Evolutionary conservation across 2,888 invertebrate species (phyloP), one percentile per base, ranked within the genome.

Genomic region (Neocrepidodera transversa): DNA sequence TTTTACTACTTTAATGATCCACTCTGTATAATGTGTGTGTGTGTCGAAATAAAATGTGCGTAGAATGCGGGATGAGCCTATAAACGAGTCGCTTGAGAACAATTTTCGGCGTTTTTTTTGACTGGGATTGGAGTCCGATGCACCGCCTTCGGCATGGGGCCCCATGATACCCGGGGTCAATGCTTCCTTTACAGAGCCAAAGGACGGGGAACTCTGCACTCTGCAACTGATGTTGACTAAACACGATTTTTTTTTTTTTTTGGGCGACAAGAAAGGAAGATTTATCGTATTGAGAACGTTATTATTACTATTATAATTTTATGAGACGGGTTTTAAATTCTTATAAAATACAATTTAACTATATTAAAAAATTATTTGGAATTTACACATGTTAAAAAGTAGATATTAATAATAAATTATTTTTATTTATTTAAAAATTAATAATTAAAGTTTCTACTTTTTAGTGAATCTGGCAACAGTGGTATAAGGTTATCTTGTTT

Each of bases 61-160:
- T 26, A 45, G 45, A 23, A 45, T 45, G 18, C 45, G 45, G 14
- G 45, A 45, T 45, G 26, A 45, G 45, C 11, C 14, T 13, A 10
- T 45, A 26, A n/a, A 45, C 2, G 45, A 26, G 26, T 45, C 26
- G 14, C 28, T 26, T 18, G 26, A 45, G 45, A 23, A 45, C 45
- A 45, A 45, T 45, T 45, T 45, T 45, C 45, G 45, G 45, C 45
- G 45, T 23, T 45, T 45, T n/a, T n/a, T 28, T 45, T 28, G 45
- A 45, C 45, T 45, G 23, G 42, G 2, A n/a, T n/a, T 10, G 40
- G 40, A 40, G 40, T 40, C 40, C 40, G 17, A 23, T 42, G 45
- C 45, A 45, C 45, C 45, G 38, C 17, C 16, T 38, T 38, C 32
- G 17, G 14, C 38, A 16, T 16, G 38, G 38, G 38, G 38, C 38